A percentile compares a stretch with the other conserved stretches of the same genome.
phyloP scores from a whole-genome alignment of 2,113 vertebrate species.

The Sisor rabdophorus region DNA sequence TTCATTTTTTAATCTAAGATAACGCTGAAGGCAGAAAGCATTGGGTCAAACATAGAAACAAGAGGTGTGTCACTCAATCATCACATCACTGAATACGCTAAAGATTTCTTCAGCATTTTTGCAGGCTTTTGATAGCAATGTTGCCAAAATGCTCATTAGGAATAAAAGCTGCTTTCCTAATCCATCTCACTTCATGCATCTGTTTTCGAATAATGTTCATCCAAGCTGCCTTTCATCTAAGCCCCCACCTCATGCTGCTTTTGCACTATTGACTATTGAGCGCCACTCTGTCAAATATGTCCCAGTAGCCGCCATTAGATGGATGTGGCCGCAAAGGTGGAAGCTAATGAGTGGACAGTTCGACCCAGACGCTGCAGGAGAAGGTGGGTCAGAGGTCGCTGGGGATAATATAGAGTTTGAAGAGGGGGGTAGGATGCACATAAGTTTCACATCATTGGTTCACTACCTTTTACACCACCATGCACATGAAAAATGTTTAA shows the following conservation, averaged over 20 bases:
- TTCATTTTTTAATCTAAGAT: slow-evolving; percentile 42
- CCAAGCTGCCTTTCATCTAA: slow-evolving; percentile 37
- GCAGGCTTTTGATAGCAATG: neutral
- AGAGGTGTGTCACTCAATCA: neutral
- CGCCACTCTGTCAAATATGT: slow-evolving; percentile 43
- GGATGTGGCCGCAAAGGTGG: slow-evolving; percentile 15
- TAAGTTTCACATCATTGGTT: slow-evolving; percentile 63
- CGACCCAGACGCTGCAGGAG: neutral
- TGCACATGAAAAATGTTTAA: neutral
- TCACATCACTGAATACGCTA: neutral
- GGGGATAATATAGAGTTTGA: neutral
- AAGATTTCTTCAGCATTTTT: slow-evolving; percentile 15
- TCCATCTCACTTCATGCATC: too few relatives aligned
- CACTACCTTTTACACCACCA: slow-evolving; percentile 33
- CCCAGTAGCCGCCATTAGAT: slow-evolving; percentile 39
- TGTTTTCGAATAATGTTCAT: slow-evolving; percentile 1
- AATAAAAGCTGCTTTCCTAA: slow-evolving; percentile 2
- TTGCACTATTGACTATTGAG: slow-evolving; percentile 41
- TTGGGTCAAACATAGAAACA: neutral
- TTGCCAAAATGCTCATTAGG: neutral
- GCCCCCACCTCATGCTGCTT: slow-evolving; percentile 41
- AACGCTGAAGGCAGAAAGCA: slow-evolving; percentile 20
- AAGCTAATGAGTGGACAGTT: slow-evolving; percentile 31
- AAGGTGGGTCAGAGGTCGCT: slow-evolving; percentile 32
- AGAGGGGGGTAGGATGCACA: slow-evolving; percentile 57